Base-by-base conservation (phyloP, 2,113 vertebrate genomes). In the Blennius ocellaris region DNA sequence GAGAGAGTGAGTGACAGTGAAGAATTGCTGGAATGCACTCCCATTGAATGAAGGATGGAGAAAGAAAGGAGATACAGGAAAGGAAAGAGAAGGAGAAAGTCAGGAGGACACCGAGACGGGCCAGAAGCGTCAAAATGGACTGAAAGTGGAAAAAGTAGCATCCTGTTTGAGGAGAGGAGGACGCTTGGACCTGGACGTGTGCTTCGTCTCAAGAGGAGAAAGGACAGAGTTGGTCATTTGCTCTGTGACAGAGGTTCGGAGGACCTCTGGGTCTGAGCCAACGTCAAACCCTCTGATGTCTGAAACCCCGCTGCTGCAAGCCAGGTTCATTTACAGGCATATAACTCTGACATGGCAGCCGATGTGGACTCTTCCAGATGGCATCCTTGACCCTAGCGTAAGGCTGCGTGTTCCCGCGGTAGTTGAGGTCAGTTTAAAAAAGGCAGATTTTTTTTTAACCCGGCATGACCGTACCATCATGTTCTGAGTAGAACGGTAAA, bases 21-120 rank as follows among this genome's bases (percentile, higher is more conserved):
- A 73, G 86, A 89, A 90, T 89, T 79, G 68, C 17, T 82, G 90
- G 90, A 92, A 91, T 90, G 85, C 67, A 57, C 67, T 85, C 71
- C 71, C 47, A 57, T 36, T 45, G 69, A 81, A 65, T 77, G 58
- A 44, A 67, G 69, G 80, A 64, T 1, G 2, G 21, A 56, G 8
- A 43, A 48, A 76, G 21, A 68, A 59, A 43, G 54, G 38, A 16
- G 50, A 61, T 30, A 54, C 40, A 45, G 40, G 56, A 62, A 15
- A 65, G 9, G 5, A 30, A 58, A 56, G 3, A 70, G 5, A 53
- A 57, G 54, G 5, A 30, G 36, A 54, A 3, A 14, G 6, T 62
- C 67, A 52, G 14, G 50, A 9, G 59, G 21, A 49, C 15, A 38
- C 15, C 15, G 5, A 12, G 21, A 73, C 49, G 62, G 55, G 56